Base-by-base conservation (phyloP, 2,113 vertebrate species). In the Sorex fumeus region DNA sequence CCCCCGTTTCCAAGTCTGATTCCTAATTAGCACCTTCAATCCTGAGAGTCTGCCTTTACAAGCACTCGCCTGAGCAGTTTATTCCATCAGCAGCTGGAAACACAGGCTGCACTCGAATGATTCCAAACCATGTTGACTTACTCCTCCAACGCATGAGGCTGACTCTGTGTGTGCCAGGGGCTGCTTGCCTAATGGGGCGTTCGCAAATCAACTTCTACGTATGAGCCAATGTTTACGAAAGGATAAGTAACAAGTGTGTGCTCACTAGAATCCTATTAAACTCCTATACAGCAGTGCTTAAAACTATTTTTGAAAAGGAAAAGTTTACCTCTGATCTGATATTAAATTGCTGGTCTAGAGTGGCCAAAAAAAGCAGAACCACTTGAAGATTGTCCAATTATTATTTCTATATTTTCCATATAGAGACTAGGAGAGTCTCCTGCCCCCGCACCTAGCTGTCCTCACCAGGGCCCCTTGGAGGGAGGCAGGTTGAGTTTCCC, bases 251-350 rank as follows among this genome's bases (percentile, higher is more conserved):
- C 27, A 28, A 84, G 81, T 6, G 19, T 25, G 9, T 75, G 80
- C 53, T 84, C n/a, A 45, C 34, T 67, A 47, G 67, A 50, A 89
- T 72, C 28, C 82, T 60, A 71, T 32, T 40, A 77, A n/a, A 64
- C 62, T 80, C 28, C 50, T 91, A 53, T 57, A 70, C 77, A 91
- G 27, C 88, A 83, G 27, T 6, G 18, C 71, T 81, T 32, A 30
- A 28, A 81, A 3, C 15, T 10, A 15, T 79, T 60, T 86, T 75
- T 9, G 9, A 19, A 76, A 64, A 85, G 66, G 60, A 77, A 32
- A 32, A 47, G 28, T 67, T 74, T 50, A 45, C 6, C 50, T 11
- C 34, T 30, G 40, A 13, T 10, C 0, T 25, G 47, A 32, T 64
- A 91, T 76, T 21, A 62, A 75, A 77, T 71, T 27, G 45, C 28